Percentiles rank a stretch among this genome's conserved stretches.
Evolutionary conservation across 2,797 vertebrate species (phyloP).

Genomic region (Chelidonichthys spinosus): DNA sequence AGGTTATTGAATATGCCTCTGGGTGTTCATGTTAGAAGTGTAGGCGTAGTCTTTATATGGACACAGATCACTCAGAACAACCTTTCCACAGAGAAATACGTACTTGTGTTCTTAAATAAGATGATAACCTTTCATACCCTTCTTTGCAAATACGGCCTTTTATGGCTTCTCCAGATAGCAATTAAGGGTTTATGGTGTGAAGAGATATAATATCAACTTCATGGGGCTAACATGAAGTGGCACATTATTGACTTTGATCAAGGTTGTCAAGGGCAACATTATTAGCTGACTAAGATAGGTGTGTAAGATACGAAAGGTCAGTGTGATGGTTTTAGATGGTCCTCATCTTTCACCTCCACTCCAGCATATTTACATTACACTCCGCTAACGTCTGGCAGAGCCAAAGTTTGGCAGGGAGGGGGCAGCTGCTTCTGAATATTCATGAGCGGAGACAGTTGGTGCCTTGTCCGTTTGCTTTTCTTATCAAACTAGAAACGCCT

Average conservation of each 20-base stretch:
- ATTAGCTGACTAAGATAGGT: slow-evolving; percentile 8
- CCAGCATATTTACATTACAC: slow-evolving; percentile 61
- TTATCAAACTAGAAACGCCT: slow-evolving; percentile 75
- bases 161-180: slow-evolving; percentile 6
- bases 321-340: not conserved
- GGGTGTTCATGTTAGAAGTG: slow-evolving; percentile 29
- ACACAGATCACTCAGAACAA: slow-evolving; percentile 2
- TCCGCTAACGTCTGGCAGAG: slow-evolving; percentile 50
- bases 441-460: slow-evolving; percentile 82
- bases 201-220: slow-evolving; percentile 16
- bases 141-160: slow-evolving; percentile 34
- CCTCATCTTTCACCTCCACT: slow-evolving; percentile 25
- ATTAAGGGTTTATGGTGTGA: slow-evolving; percentile 45
- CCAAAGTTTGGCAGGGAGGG: slow-evolving; percentile 57
- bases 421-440: slow-evolving; percentile 88
- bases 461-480: slow-evolving; percentile 79
- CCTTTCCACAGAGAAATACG: not conserved
- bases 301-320: slow-evolving; percentile 30
- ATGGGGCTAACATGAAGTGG: slow-evolving; percentile 20
- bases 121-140: slow-evolving; percentile 1
- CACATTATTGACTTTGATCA: slow-evolving; percentile 37
- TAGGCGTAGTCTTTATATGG: not conserved
- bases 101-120: not conserved
- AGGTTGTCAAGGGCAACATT: slow-evolving; percentile 24
- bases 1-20: slow-evolving; percentile 29